phyloP scores from a whole-genome alignment of 2,797 vertebrate genomes.

The Echiichthys vipera region DNA sequence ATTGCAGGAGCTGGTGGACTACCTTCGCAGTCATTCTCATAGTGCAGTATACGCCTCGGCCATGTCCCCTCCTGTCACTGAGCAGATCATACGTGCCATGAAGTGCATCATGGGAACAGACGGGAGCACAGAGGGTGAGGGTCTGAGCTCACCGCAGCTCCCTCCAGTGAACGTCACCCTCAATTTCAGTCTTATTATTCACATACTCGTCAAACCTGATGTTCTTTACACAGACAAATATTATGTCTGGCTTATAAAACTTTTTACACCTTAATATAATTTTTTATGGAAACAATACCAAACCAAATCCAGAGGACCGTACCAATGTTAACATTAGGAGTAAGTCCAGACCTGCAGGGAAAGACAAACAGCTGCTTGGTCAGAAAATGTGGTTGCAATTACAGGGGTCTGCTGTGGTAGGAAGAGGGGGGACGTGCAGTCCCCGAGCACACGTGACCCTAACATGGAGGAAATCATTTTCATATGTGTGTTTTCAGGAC shows the following conservation, averaged over 20 bases:
- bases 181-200: constrained; percentile 7
- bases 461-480: constrained; percentile 78
- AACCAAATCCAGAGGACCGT: constrained; percentile 57
- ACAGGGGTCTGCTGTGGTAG: constrained; percentile 69
- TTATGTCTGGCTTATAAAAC: constrained; percentile 49
- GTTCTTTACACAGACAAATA: constrained; percentile 41
- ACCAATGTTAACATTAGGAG: constrained; percentile 65
- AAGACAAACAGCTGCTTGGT: constrained; percentile 79
- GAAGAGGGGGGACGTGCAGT: constrained; percentile 51
- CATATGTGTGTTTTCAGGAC: constrained; percentile 73
- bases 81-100: constrained; percentile 91
- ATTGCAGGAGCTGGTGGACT: constrained; percentile 91
- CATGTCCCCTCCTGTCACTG: constrained; percentile 89
- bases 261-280: constrained; percentile 57
- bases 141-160: background rate
- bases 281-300: constrained; percentile 69
- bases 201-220: constrained; percentile 5
- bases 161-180: constrained; percentile 21
- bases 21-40: constrained; percentile 90
- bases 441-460: constrained; percentile 75
- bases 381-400: constrained; percentile 80
- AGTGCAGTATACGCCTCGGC: constrained; percentile 89
- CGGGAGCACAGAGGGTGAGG: constrained; percentile 89
- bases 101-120: constrained; percentile 92
- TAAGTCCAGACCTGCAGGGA: constrained; percentile 67